A percentile compares a stretch with the other conserved stretches of the same genome.
phyloP scores from a whole-genome alignment of 2,888 invertebrate genomes.

The Sabatieria punctata region DNA sequence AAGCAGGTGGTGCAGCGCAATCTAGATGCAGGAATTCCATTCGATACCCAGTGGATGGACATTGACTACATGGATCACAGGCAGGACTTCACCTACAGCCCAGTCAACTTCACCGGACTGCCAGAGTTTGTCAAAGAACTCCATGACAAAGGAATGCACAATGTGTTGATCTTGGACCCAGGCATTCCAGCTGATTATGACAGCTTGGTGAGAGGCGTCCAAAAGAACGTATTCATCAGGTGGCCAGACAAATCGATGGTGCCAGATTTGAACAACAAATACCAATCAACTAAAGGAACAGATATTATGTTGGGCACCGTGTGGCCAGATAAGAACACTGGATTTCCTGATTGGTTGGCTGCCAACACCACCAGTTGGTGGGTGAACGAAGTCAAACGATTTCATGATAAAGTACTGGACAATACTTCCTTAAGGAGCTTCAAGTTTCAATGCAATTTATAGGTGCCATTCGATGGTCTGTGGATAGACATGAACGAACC shows the following conservation, averaged over 20 bases:
- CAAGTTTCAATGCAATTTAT: too few species aligned
- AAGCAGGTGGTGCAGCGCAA: background rate
- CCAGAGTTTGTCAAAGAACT: background rate
- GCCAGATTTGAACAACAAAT: background rate
- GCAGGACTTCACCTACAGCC: constrained; percentile 58
- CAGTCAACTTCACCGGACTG: constrained; percentile 28
- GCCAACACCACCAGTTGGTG: constrained; percentile 23
- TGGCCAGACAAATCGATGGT: background rate
- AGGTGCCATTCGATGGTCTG: constrained; percentile 55
- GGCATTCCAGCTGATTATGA: background rate
- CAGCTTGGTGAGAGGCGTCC: background rate
- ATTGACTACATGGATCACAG: constrained; percentile 58
- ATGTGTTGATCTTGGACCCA: background rate
- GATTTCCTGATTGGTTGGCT: constrained; percentile 27
- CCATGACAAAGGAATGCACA: background rate
- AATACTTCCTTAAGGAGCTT: too few species aligned
- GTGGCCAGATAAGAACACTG: constrained; percentile 25
- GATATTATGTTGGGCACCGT: constrained; percentile 11
- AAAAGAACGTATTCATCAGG: background rate
- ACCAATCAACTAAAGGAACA: background rate
- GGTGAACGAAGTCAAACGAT: constrained; percentile 20
- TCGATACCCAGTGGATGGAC: constrained; percentile 52
- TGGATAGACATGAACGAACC: constrained; percentile 88
- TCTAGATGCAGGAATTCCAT: constrained; percentile 27
- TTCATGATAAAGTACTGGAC: constrained; percentile 15